Percentiles rank a stretch among this genome's conserved stretches.
These are phyloP conservation scores for Pelobates cultripes DNA, from an alignment of 2,797 vertebrate species.

Conservation along the genomic window DNA sequence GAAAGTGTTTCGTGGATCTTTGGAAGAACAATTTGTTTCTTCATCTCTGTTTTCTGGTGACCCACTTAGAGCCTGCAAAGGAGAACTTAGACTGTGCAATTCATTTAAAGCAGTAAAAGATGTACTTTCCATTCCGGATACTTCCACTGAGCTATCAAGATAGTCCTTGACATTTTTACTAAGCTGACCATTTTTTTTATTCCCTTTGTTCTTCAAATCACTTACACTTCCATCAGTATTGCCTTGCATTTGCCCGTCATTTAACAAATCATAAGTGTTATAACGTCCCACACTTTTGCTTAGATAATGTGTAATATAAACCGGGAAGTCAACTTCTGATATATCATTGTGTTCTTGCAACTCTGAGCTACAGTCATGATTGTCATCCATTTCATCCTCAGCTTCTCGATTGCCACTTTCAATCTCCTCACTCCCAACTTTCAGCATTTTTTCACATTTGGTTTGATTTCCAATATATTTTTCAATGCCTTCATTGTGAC, in stretches of 20 bases:
- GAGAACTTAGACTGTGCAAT: neutral
- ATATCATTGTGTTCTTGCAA: neutral
- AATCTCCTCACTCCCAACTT: slow-evolving; percentile 30
- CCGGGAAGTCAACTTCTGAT: slow-evolving; percentile 10
- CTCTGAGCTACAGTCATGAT: neutral
- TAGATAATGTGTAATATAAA: slow-evolving; percentile 11
- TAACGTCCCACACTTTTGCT: slow-evolving; percentile 18
- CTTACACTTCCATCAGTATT: neutral
- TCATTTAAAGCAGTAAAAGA: neutral
- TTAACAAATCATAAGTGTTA: neutral
- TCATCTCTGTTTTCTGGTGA: neutral
- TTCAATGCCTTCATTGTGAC: neutral
- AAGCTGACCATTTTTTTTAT: slow-evolving; percentile 9
- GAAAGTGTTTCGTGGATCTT: slow-evolving; percentile 26
- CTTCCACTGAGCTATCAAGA: slow-evolving; percentile 35
- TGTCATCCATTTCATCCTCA: neutral
- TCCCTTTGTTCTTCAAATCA: slow-evolving; percentile 1
- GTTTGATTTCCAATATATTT: neutral
- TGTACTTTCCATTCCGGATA: slow-evolving; percentile 14
- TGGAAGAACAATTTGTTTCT: neutral
- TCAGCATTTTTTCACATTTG: neutral
- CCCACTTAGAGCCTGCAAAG: slow-evolving; percentile 13
- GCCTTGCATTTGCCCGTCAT: neutral
- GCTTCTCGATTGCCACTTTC: slow-evolving; percentile 41
- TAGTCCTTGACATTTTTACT: neutral